Base-by-base conservation (phyloP, 2,113 vertebrate species). In the Tyrannus savana region DNA sequence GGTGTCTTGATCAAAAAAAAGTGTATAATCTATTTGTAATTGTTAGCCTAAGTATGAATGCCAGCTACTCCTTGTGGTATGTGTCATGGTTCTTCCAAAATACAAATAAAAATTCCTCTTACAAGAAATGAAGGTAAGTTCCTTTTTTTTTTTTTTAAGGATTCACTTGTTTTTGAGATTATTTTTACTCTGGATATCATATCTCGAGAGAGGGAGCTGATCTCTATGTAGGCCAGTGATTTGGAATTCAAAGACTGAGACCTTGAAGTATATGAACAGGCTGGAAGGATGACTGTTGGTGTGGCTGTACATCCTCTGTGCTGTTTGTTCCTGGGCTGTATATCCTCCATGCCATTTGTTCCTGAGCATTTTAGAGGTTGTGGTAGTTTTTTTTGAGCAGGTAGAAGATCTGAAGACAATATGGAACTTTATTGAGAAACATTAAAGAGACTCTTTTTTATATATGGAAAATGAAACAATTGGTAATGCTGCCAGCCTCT, bases 81-180 rank as follows among this genome's bases (percentile, higher is more conserved):
- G n/a, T 89, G 75, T 83, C 50, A 52, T 31, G 76, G 12, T 74
- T 91, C 56, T 90, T 90, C 67, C 56, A 86, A 96, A 94, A 62
- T 28, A 82, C 33, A 85, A 84, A 69, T 68, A n/a, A 83, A 44
- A 84, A 90, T 52, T 72, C 12, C 7, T 77, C 14, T 73, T 84
- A 24, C 13, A 52, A 56, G 37, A 84, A 74, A 39, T 50, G 4
- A 91, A 66, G 62, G 66, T 93, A 92, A 93, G 81, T 68, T 30
- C 0, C 0, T 33, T 85, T 72, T 30, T 41, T 39, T 39, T 16
- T 46, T 33, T 25, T 10, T 27, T 14, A 47, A 44, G 47, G 24
- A 89, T 87, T 75, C 6, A 31, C 7, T 86, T 87, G 21, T 73
- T 82, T 63, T 12, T 87, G 28, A 31, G 37, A 46, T 84, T 87